These are phyloP conservation scores for Idaea aversata DNA, from an alignment of 2,888 invertebrate species.

Conservation along the genomic window DNA sequence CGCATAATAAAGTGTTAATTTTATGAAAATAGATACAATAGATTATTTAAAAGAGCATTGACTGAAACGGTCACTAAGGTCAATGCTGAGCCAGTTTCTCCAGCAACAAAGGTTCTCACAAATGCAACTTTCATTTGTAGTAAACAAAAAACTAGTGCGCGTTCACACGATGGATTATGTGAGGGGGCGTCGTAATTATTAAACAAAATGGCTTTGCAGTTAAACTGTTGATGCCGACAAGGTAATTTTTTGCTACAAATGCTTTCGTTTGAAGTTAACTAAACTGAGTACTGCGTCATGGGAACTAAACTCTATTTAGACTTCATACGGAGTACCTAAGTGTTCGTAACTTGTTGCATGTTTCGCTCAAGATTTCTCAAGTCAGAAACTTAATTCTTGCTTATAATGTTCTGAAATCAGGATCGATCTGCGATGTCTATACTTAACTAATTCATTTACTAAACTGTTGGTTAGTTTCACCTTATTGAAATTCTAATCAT, in stretches of 20 bases:
- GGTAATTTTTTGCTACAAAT: constrained; percentile 51
- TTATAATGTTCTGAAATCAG: no score
- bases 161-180: constrained; percentile 64
- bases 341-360: no score
- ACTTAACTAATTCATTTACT: no score
- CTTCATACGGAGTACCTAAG: no score
- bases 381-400: no score
- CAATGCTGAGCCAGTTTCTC: constrained; percentile 71
- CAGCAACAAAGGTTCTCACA: constrained; percentile 67
- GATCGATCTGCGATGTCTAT: no score
- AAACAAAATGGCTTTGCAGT: constrained; percentile 33
- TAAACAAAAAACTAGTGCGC: constrained; percentile 66
- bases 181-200: constrained; percentile 49
- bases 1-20: not conserved
- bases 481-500: constrained; percentile 37
- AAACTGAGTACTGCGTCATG: constrained; percentile 32
- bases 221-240: constrained; percentile 16
- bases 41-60: constrained; percentile 19
- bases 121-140: constrained; percentile 75
- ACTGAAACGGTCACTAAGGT: constrained; percentile 46
- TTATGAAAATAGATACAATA: not conserved
- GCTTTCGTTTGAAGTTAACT: constrained; percentile 56
- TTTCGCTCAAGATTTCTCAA: no score
- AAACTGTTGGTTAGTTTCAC: constrained; percentile 31
- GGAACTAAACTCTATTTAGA: constrained; percentile 33